These are phyloP conservation scores for Erinaceus europaeus DNA, from an alignment of 2,113 vertebrate genomes.

Conservation along the genomic window DNA sequence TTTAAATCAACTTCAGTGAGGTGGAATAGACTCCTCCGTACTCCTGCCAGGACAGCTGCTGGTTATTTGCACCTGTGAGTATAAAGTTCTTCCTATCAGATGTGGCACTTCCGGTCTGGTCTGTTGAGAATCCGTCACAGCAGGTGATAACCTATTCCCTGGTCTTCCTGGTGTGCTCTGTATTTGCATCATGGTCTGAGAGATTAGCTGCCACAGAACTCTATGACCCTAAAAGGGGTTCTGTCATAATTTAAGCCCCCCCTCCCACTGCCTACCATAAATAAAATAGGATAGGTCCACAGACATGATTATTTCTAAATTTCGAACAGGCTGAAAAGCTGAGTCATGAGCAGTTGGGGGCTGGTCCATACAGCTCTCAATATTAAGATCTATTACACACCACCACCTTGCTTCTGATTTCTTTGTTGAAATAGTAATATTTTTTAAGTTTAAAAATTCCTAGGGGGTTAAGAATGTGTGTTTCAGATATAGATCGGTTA, in stretches of 20 bases:
- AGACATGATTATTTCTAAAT: conserved; percentile 40
- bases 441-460: conserved; percentile 11
- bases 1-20: conserved; percentile 69
- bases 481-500: not conserved
- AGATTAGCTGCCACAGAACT: not conserved
- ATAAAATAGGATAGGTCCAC: conserved; percentile 14
- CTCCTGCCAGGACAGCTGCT: conserved; percentile 64
- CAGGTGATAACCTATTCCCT: not conserved
- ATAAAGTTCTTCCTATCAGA: conserved; percentile 38
- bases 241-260: not conserved
- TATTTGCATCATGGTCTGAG: not conserved
- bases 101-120: not conserved
- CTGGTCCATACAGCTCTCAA: conserved; percentile 24
- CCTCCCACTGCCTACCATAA: not conserved
- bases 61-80: conserved; percentile 42
- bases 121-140: not conserved
- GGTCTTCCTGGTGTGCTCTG: not conserved
- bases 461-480: not conserved
- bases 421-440: conserved; percentile 58
- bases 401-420: conserved; percentile 33
- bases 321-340: conserved; percentile 45
- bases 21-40: conserved; percentile 40
- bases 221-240: conserved; percentile 1
- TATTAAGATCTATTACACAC: conserved; percentile 24
- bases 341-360: conserved; percentile 43